Percentiles rank a stretch among this genome's conserved stretches.
Evolutionary conservation across 2,113 vertebrate genomes (phyloP).

Genomic region (Pongo pygmaeus): DNA sequence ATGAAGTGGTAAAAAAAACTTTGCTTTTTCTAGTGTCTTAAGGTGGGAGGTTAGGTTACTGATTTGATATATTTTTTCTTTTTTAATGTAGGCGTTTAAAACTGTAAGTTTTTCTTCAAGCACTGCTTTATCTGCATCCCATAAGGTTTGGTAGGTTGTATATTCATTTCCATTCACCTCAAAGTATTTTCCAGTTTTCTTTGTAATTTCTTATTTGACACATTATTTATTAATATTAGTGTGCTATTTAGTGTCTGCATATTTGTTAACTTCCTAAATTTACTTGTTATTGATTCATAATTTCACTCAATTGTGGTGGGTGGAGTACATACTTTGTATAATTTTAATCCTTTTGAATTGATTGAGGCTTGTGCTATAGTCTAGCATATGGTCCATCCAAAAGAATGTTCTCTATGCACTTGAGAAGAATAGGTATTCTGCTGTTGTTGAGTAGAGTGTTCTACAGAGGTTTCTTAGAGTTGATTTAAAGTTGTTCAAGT

Average conservation of each 20-base stretch:
- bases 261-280: neutral
- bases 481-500: neutral
- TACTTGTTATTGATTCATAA: neutral
- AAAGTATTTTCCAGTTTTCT: neutral
- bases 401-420: neutral
- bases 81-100: neutral
- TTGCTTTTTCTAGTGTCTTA: neutral
- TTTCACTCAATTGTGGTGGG: neutral
- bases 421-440: neutral
- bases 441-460: neutral
- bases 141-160: neutral
- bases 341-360: neutral
- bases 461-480: neutral
- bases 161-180: slow-evolving; percentile 27
- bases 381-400: neutral
- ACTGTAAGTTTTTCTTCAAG: neutral
- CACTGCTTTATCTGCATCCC: neutral
- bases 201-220: neutral
- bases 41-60: neutral
- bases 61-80: neutral
- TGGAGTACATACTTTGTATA: neutral
- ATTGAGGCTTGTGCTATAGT: neutral
- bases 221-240: neutral
- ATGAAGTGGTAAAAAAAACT: neutral
- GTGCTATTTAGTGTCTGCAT: neutral